These are phyloP conservation scores for Crioceris asparagi DNA, from an alignment of 2,888 invertebrate species.

Conservation along the genomic window DNA sequence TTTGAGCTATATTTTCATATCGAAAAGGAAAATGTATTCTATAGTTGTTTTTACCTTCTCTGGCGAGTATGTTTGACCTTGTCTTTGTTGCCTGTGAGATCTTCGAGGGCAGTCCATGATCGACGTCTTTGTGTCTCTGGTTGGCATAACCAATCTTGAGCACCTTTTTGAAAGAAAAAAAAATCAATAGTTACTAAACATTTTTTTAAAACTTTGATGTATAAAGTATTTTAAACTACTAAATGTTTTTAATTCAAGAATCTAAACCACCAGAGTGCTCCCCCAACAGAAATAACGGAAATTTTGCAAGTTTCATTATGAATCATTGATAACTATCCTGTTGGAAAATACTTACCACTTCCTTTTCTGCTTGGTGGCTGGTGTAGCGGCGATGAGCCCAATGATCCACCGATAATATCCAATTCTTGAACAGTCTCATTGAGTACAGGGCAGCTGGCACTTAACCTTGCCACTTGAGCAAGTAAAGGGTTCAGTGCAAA, in stretches of 20 bases:
- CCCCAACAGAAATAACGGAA: no score
- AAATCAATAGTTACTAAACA: no score
- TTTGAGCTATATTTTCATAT: no score
- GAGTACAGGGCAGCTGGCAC: constrained; percentile 65
- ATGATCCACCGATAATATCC: constrained; percentile 38
- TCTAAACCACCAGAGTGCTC: no score
- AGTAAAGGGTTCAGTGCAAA: constrained; percentile 35
- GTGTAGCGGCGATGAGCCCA: constrained; percentile 38
- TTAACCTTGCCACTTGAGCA: constrained; percentile 45
- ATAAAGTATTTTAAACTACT: no score
- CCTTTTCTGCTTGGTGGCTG: constrained; percentile 51
- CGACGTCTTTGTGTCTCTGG: constrained; percentile 50
- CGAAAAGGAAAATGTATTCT: no score
- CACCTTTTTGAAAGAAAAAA: constrained; percentile 26
- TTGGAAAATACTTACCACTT: constrained; percentile 49
- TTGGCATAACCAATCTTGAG: constrained; percentile 38
- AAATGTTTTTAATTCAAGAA: no score
- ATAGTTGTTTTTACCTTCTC: constrained; percentile 43
- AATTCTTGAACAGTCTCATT: constrained; percentile 41
- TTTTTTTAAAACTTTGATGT: no score
- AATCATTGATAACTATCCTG: no score
- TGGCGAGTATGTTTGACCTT: constrained; percentile 42
- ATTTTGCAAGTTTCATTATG: no score
- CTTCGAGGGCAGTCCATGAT: constrained; percentile 83
- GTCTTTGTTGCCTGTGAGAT: constrained; percentile 46